Evolutionary conservation across 2,888 invertebrate species (phyloP).

Genomic region (Agrenia bidenticulata): DNA sequence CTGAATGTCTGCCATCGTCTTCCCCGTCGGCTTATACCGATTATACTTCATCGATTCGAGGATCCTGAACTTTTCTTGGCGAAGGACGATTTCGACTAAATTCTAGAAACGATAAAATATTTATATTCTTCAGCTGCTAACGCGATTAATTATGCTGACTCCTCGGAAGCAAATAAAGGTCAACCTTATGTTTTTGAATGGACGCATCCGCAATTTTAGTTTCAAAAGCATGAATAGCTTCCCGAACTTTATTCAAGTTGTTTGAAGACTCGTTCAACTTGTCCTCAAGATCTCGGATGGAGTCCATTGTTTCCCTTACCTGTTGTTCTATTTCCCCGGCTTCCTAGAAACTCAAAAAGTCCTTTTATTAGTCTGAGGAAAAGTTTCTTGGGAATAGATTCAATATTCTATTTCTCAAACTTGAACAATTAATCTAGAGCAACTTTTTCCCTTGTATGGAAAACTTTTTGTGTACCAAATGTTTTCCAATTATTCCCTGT

Average conservation of each 20-base stretch:
- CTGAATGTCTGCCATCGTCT: constrained; percentile 60
- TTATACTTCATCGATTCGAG: constrained; percentile 59
- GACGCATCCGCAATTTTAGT: constrained; percentile 57
- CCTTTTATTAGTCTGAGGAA: too few relatives aligned
- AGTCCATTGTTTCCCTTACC: constrained; percentile 55
- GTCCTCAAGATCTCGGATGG: constrained; percentile 53
- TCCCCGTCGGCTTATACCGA: constrained; percentile 57
- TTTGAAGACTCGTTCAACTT: constrained; percentile 54
- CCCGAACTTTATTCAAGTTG: constrained; percentile 55
- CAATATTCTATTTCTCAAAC: too few relatives aligned
- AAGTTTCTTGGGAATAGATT: neutral
- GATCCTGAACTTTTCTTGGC: constrained; percentile 69
- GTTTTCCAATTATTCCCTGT: too few relatives aligned
- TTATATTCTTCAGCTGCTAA: neutral
- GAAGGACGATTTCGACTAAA: constrained; percentile 65
- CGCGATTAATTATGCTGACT: neutral
- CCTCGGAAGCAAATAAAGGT: too few relatives aligned
- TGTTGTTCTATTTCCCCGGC: constrained; percentile 54
- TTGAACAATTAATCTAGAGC: too few relatives aligned
- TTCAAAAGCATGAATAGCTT: constrained; percentile 54
- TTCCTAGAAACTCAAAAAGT: too few relatives aligned
- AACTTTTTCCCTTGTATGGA: too few relatives aligned
- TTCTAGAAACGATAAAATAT: constrained; percentile 56
- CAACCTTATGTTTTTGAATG: constrained; percentile 57
- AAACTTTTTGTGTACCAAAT: too few relatives aligned